Evolutionary conservation across 2,888 invertebrate genomes (phyloP).

Genomic region (Danaus chrysippus): DNA sequence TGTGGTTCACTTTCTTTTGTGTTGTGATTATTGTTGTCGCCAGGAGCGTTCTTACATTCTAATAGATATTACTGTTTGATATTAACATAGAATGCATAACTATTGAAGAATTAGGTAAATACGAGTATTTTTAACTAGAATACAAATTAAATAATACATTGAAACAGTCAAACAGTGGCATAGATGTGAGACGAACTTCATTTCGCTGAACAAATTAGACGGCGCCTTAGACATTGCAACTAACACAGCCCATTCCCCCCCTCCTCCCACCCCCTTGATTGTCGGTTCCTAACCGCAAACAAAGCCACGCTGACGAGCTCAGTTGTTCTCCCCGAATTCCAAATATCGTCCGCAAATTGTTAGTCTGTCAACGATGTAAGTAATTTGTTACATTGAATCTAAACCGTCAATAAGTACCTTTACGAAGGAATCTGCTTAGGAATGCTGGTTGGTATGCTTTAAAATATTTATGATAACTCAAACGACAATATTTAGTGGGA

Average conservation of each 20-base stretch:
- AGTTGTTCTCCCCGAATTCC: slow-evolving; percentile 58
- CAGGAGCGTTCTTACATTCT: background rate
- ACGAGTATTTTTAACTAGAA: too few relatives aligned
- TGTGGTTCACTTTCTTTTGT: slow-evolving; percentile 30
- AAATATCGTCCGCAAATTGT: slow-evolving; percentile 52
- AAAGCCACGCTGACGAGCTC: slow-evolving; percentile 59
- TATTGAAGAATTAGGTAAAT: too few relatives aligned
- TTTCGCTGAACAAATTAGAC: slow-evolving; percentile 60
- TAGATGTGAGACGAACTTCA: slow-evolving; percentile 48
- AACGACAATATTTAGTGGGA: background rate
- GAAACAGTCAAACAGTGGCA: slow-evolving; percentile 8
- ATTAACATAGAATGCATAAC: too few relatives aligned
- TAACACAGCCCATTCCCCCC: slow-evolving; percentile 46
- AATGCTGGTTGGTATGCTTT: background rate
- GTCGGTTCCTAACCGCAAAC: slow-evolving; percentile 59
- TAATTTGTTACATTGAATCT: slow-evolving; percentile 46
- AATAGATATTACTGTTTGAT: background rate
- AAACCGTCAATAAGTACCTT: slow-evolving; percentile 26
- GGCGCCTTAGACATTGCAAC: slow-evolving; percentile 58
- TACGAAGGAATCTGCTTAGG: slow-evolving; percentile 6
- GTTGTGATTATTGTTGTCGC: slow-evolving; percentile 21
- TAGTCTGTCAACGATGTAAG: slow-evolving; percentile 51
- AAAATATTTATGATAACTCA: background rate
- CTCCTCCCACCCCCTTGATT: slow-evolving; percentile 49
- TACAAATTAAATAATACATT: background rate